These are phyloP conservation scores for Aromia moschata DNA, from an alignment of 2,888 invertebrate genomes.

Conservation along the genomic window DNA sequence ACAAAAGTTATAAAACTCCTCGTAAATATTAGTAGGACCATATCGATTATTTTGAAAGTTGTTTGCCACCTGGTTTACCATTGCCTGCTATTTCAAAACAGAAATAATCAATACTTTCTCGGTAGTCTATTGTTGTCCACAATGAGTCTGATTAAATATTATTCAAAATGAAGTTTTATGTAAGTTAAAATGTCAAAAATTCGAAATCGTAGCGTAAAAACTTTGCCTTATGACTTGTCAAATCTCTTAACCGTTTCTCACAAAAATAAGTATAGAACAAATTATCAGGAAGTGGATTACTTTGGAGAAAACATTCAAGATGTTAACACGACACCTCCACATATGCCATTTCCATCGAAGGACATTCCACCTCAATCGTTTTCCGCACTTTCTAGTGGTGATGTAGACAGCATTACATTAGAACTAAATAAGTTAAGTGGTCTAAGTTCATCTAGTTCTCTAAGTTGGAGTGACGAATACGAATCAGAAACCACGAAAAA, in stretches of 20 bases:
- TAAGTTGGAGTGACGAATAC: constrained; percentile 66
- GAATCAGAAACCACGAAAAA: constrained; percentile 66
- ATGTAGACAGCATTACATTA: constrained; percentile 27
- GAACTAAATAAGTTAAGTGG: constrained; percentile 37
- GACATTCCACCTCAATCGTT: constrained; percentile 9
- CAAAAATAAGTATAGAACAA: not conserved
- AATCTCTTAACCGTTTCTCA: constrained; percentile 1
- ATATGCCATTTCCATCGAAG: constrained; percentile 6
- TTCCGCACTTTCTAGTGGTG: constrained; percentile 17
- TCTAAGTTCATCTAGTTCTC: constrained; percentile 57
- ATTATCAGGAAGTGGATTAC: constrained; percentile 10
- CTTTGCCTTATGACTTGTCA: constrained; percentile 21
- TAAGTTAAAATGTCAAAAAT: constrained; percentile 27
- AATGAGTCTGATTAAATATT: not conserved
- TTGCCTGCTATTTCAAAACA: constrained; percentile 3
- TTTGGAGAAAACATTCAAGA: constrained; percentile 19
- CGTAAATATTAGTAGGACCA: too few species aligned
- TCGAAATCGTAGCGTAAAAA: constrained; percentile 29
- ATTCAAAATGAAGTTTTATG: constrained; percentile 19
- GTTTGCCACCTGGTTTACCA: too few species aligned
- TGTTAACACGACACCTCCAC: constrained; percentile 3
- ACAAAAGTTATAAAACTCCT: too few species aligned
- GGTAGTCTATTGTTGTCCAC: not conserved
- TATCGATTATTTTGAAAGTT: too few species aligned
- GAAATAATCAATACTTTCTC: constrained; percentile 20